Base-by-base conservation (phyloP, 2,113 vertebrate genomes). In the Centropus unirufus region DNA sequence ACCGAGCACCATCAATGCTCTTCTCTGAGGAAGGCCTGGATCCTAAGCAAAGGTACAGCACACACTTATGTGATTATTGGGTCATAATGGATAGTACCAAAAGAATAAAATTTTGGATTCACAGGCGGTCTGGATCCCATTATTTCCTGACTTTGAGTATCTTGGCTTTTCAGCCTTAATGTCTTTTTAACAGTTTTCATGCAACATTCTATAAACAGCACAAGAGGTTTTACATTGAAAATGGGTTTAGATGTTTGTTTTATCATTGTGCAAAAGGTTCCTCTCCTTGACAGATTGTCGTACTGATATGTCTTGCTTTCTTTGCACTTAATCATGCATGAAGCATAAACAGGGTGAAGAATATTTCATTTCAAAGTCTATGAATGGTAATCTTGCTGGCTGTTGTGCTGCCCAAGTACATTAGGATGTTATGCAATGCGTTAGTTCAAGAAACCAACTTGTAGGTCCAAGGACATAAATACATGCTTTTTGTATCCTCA, bases 361-460 rank as follows among this genome's bases (percentile, higher is more conserved):
- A 90, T 96, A 80, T 94, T 96, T 96, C 79, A 94, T 96, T 95
- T 95, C 95, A 72, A 93, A 96, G 76, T 89, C 94, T 90, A 23
- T 61, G 88, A 89, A 90, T 90, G 85, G 64, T 89, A 94, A 92
- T 97, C 76, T 93, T 89, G 19, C 68, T 93, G 82, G 76, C 88
- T 97, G 90, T 54, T 77, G 67, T 14, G 6, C 82, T 88, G 88
- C 83, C 79, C 94, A 93, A 93, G 57, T 72, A 66, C 76, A 77
- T 96, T 90, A 96, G 64, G 85, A 34, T 93, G 88, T 94, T 86
- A 68, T n/a, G 68, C 72, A 90, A 67, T 44, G 34, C 81, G 49
- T 66, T 90, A 74, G 66, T 93, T 97, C 95, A 95, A 95, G 46
- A 42, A 54, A 69, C 78, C 93, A 49, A 26, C 62, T 69, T 87